Evolutionary conservation across 2,888 invertebrate genomes (phyloP), one percentile per base, ranked within the genome.

Genomic region (Synanthedon vespiformis): DNA sequence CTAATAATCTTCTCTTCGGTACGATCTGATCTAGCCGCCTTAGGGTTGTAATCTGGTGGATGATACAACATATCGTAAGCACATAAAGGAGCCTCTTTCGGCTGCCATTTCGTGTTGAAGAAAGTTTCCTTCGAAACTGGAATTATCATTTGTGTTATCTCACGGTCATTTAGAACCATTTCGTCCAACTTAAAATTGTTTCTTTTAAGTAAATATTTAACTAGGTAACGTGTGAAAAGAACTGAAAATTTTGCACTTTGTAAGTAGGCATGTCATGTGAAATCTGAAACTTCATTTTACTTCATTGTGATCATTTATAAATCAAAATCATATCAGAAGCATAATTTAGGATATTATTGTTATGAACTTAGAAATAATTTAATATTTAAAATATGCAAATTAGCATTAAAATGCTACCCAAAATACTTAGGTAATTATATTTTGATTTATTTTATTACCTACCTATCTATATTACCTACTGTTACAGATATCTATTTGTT

Each of bases 51-150:
- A 54, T 84, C 83, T 0, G 85, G 86, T 0, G 86, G 84, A 54
- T 88, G 87, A 55, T 78, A 82, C 4, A 86, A 62, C 85, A 84
- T 87, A 41, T 87, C 87, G 54, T 88, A 88, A 0, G 83, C 74
- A 51, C 80, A 83, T 0, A 85, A 64, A 0, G 70, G 77, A 4
- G 61, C 61, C 1, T 62, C 56, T 40, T 66, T 66, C 0, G 74
- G 64, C 41, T 61, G 61, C 76, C 81, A 80, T 13, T 83, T 77
- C 0, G 83, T 84, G 54, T 86, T 86, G 54, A 77, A 85, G 57
- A 56, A 85, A 0, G 83, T 77, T 16, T 65, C 68, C 52, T 81
- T 70, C 0, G 85, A 81, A 0, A 67, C 73, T 0, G 84, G 85
- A 52, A 86, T 77, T n/a, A 86, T 57, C 81, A 86, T 82, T 51